A percentile compares a stretch with the other conserved stretches of the same genome.
Evolutionary conservation across 2,797 vertebrate genomes (phyloP).

Genomic region (Gobionotothen gibberifrons): DNA sequence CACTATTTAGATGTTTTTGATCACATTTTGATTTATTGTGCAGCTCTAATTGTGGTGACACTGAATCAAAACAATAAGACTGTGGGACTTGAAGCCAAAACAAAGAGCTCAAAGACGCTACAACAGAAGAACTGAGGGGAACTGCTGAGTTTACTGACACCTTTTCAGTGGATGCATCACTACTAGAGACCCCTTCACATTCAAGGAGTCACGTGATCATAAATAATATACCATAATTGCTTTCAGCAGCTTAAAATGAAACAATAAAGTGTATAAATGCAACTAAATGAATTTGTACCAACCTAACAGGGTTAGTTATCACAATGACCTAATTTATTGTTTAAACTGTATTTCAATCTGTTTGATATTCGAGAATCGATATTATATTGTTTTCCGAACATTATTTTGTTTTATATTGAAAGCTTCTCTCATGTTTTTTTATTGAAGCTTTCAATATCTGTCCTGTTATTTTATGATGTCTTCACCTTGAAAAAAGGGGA

Average conservation of each 20-base stretch:
- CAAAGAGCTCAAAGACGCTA: not conserved
- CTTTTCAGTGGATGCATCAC: not conserved
- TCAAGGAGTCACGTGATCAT: not conserved
- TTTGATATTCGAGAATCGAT: too few species aligned
- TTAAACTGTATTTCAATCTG: too few species aligned
- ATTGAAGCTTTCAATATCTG: too few species aligned
- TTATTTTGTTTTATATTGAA: too few species aligned
- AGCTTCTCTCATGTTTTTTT: too few species aligned
- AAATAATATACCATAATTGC: not conserved
- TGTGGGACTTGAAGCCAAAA: not conserved
- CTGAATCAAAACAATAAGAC: not conserved
- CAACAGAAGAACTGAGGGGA: not conserved
- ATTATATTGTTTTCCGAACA: too few species aligned
- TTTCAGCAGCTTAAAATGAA: not conserved
- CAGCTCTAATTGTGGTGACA: not conserved
- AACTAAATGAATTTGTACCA: not conserved
- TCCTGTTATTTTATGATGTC: too few species aligned
- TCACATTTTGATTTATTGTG: too few species aligned
- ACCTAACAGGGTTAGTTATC: not conserved
- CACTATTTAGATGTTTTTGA: too few species aligned
- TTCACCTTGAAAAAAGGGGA: too few species aligned
- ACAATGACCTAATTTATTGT: not conserved
- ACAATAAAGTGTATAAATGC: not conserved
- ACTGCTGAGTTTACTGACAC: not conserved
- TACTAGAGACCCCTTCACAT: not conserved